Conservation (phyloP, 1,140 invertebrate genomes). For the Sipha flava region DNA sequence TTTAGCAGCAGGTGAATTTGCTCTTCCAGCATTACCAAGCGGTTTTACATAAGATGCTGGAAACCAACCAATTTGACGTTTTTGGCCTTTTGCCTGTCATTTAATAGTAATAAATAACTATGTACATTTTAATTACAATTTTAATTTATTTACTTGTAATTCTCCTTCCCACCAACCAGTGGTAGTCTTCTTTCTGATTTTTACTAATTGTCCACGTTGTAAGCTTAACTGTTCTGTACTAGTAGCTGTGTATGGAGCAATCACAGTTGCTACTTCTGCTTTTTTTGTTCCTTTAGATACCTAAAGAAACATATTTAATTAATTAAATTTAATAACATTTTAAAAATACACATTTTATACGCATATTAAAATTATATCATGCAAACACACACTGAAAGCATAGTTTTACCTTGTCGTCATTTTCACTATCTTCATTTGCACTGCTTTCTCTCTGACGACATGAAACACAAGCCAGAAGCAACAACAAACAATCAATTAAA, state of each 20-base stretch:
- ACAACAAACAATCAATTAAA: not conserved
- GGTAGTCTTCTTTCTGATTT: conserved; percentile 90
- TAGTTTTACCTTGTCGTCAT: conserved; percentile 38
- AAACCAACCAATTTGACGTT: conserved; percentile 93
- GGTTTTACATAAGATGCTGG: conserved; percentile 94
- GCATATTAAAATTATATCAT: not conserved
- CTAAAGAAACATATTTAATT: not conserved
- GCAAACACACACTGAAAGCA: conserved; percentile 10
- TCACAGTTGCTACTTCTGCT: conserved; percentile 79
- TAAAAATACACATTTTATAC: not conserved
- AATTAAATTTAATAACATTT: not conserved
- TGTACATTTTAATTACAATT: not conserved
- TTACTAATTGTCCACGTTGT: conserved; percentile 85
- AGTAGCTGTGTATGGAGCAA: conserved; percentile 78
- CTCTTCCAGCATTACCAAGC: conserved; percentile 35
- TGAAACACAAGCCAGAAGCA: not conserved
- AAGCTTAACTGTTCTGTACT: conserved; percentile 84
- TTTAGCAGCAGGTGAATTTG: conserved; percentile 16
- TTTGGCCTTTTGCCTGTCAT: conserved; percentile 76
- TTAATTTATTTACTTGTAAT: conserved; percentile 57
- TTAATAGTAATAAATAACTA: not conserved
- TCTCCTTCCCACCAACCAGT: conserved; percentile 99
- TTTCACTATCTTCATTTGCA: conserved; percentile 38
- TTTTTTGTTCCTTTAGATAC: conserved; percentile 56
- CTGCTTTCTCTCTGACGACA: conserved; percentile 33